Evolutionary conservation across 2,888 invertebrate species (phyloP), one percentile per base, ranked within the genome.

Genomic region (Euclidia mi): DNA sequence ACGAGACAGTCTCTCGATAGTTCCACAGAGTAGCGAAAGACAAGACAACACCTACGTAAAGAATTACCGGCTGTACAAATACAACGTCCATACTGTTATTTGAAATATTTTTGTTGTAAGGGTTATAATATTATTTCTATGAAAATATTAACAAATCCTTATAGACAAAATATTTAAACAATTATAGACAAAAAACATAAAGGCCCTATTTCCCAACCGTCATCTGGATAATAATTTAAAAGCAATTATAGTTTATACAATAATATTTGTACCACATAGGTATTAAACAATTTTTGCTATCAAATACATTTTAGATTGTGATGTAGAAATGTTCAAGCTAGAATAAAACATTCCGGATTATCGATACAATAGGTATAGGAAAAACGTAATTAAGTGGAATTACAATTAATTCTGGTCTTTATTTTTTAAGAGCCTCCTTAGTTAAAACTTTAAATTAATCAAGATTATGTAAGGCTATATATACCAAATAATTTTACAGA

Each of bases 151-250:
- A 72, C 74, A 72, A 69, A 40, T 56, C 57, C 45, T 59, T 57
- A 57, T 3, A 55, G 40, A 25, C 56, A 56, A 56, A 45, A 50
- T 25, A 58, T 53, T 69, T 34, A 58, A 68, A 72, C 65, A 55
- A 59, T 53, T 38, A 55, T 35, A 56, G 31, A 15, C 53, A 20
- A 37, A 31, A 41, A 28, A 28, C 4, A 25, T 28, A 51, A 25
- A 57, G 17, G 6, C 34, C 56, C 66, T 73, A 65, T 67, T 65
- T 65, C 65, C 61, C 49, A 73, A 67, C 48, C 60, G 20, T 40
- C 34, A 17, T 46, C 38, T 12, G 4, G 42, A 17, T 12, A 29
- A 55, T 25, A n/a, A 28, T 28, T n/a, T n/a, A n/a, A n/a, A n/a
- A n/a, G n/a, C 3, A 18, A 20, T 12, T 29, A 35, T n/a, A 38